These are phyloP conservation scores for Clusia tigrina DNA, from an alignment of 2,888 invertebrate genomes.

Conservation along the genomic window DNA sequence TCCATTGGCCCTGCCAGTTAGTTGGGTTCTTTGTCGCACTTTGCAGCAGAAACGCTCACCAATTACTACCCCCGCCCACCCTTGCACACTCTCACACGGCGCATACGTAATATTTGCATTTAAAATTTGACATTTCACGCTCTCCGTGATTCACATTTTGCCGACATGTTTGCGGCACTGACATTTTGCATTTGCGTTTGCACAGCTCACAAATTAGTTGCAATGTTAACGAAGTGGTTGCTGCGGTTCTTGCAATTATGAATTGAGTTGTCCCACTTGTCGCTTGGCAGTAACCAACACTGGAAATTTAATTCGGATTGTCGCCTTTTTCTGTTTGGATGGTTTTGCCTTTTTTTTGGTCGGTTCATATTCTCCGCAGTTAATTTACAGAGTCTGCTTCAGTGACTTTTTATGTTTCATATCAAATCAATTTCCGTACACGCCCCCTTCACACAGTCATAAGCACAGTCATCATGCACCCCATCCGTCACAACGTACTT, in stretches of 20 bases:
- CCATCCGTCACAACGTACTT: neutral
- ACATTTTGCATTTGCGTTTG: constrained; percentile 37
- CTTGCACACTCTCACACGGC: neutral
- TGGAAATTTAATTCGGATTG: neutral
- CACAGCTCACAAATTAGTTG: constrained; percentile 42
- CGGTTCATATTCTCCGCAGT: no score
- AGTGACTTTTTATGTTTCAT: neutral
- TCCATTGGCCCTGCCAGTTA: neutral
- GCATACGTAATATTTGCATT: neutral
- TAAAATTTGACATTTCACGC: neutral
- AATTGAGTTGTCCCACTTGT: constrained; percentile 25
- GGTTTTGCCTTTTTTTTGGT: no score
- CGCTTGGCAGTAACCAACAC: neutral
- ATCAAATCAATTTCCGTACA: neutral
- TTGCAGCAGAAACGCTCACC: neutral
- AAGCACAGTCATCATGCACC: neutral
- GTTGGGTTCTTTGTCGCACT: neutral
- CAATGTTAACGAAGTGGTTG: constrained; percentile 53
- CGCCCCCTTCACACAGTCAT: neutral
- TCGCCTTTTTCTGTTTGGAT: no score
- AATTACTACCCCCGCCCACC: no score
- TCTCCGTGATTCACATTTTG: neutral
- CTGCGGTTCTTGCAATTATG: constrained; percentile 50
- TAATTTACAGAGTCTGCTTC: no score
- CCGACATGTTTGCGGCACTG: constrained; percentile 41